Evolutionary conservation across 2,888 invertebrate species (phyloP).

Genomic region (Myopa tessellatipennis): DNA sequence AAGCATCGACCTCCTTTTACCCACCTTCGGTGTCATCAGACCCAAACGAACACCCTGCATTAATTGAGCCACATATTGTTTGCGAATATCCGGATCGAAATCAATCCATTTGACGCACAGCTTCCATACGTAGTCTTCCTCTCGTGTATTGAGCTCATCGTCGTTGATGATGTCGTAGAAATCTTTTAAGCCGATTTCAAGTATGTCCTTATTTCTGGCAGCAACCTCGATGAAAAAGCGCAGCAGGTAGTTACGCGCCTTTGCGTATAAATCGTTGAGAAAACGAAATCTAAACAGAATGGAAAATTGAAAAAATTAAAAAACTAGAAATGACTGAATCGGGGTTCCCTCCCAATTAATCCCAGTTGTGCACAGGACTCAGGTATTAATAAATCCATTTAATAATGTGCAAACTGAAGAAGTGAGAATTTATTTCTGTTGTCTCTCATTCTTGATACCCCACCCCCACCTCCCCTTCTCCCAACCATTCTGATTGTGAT

Average conservation of each 20-base stretch:
- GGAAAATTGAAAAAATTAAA: neutral
- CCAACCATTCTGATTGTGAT: neutral
- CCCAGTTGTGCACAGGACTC: neutral
- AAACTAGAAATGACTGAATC: neutral
- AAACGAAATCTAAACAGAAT: constrained; percentile 59
- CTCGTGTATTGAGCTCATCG: constrained; percentile 87
- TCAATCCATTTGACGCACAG: constrained; percentile 89
- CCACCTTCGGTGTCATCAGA: constrained; percentile 81
- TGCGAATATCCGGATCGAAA: constrained; percentile 78
- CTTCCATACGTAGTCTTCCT: constrained; percentile 90
- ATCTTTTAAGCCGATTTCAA: constrained; percentile 79
- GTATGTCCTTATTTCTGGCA: constrained; percentile 79
- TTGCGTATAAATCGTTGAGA: constrained; percentile 72
- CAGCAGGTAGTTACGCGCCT: constrained; percentile 78
- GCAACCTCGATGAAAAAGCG: constrained; percentile 82
- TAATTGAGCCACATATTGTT: constrained; percentile 79
- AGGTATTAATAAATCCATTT: neutral
- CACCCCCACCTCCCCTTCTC: neutral
- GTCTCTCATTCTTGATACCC: neutral
- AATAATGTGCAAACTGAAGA: neutral
- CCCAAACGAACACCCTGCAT: constrained; percentile 86
- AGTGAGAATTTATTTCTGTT: neutral
- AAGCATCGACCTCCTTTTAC: constrained; percentile 35
- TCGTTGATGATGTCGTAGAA: constrained; percentile 81
- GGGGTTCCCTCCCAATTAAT: neutral